Evolutionary conservation across 2,113 vertebrate genomes (phyloP), one percentile per base, ranked within the genome.

Genomic region (Lathamus discolor): DNA sequence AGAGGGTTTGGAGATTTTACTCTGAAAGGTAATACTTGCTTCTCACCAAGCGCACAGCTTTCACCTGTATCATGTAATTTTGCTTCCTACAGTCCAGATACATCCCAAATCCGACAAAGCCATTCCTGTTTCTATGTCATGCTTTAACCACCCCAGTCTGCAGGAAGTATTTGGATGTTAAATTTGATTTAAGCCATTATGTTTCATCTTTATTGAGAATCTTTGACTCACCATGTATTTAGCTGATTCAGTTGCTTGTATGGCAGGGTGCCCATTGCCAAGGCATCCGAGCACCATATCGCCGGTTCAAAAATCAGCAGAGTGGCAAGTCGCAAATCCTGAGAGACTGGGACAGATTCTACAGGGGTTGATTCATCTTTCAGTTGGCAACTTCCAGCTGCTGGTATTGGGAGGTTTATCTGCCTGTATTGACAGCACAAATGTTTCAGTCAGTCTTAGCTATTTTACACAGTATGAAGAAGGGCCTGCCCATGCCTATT

Each of bases 121-220:
- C 23, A 59, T 95, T 93, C 81, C 84, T 77, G 59, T 83, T 96
- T 86, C 75, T 76, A 46, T 85, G 78, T 27, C 87, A 85, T 85
- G 61, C 63, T 94, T 92, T 82, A 69, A 27, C 80, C 83, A 75
- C 54, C 61, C 75, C 79, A 80, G 79, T 88, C 90, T 70, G 37
- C 93, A 95, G 93, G 87, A 95, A 92, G 66, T 79, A 84, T 84
- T 70, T 92, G 74, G 80, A 91, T 80, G 49, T 70, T 90, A 93
- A 90, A 93, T 96, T 95, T 83, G 35, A 94, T 96, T 93, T 80
- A 83, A 94, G 64, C 64, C 72, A 93, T 91, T 88, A 83, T 63
- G 63, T 70, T 92, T 91, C 75, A 90, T 90, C 89, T 94, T 94
- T 80, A 89, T 54, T 72, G 49, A 80, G 82, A 90, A n/a, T 83